Evolutionary conservation across 2,797 vertebrate species (phyloP), one percentile per base, ranked within the genome.

Genomic region (Sebastes trivittatus): DNA sequence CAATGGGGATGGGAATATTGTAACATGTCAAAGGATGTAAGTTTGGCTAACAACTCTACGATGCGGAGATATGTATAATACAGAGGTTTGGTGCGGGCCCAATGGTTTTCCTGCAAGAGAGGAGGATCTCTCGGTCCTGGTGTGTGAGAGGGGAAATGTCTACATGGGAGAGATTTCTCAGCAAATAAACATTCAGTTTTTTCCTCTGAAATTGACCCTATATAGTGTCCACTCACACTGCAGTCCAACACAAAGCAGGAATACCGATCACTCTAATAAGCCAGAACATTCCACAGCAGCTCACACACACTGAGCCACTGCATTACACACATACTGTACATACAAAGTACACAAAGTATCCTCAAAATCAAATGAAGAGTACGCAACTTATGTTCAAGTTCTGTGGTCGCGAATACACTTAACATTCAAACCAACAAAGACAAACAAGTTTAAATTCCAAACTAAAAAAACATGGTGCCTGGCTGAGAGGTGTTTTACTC

Each of bases 231-330:
- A 88, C 80, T 87, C 87, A 78, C 87, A 92, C 88, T 80, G 91
- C 91, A 90, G 82, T 87, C 89, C 62, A 88, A 92, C 65, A 88
- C 77, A 90, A 92, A 89, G 86, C 92, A 89, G 87, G 69, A 86
- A 89, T 25, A 91, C 52, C 88, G 83, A 87, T 81, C 77, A 89
- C 72, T 59, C 76, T 72, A 89, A 84, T 64, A 85, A 91, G 82
- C 80, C 72, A 25, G 58, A 92, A 94, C 89, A 92, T 93, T 94
- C 91, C 64, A 89, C 80, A 82, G 90, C 81, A 82, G 90, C 88
- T 89, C 88, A 56, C 77, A 83, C 77, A 83, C 63, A 81, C 46
- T 54, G 90, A 87, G 87, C 88, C 83, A 76, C 86, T 79, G 86
- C 80, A 81, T 84, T 74, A 83, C 91, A 91, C 81, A 81, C 83